Conservation (phyloP, 2,888 invertebrate genomes). For the Cephus rjabovi region DNA sequence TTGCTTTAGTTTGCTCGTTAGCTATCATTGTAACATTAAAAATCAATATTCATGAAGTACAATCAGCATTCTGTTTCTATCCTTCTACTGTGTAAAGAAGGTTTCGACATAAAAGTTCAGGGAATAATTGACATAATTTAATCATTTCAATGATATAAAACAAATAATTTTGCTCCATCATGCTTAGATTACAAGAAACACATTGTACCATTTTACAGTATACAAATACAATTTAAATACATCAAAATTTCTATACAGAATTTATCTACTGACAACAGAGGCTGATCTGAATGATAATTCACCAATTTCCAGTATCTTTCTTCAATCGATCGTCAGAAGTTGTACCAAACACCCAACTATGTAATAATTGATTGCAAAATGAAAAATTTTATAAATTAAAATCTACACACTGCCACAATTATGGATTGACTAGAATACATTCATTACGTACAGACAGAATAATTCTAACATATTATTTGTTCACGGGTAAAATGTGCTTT, state of each 20-base stretch:
- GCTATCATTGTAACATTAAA: not conserved
- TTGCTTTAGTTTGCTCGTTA: not conserved
- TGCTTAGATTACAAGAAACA: constrained; percentile 8
- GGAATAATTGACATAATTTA: constrained; percentile 11
- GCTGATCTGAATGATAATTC: not conserved
- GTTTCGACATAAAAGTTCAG: not conserved
- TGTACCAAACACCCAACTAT: not conserved
- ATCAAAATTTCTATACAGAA: not conserved
- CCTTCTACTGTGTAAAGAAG: not conserved
- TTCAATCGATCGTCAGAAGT: not conserved
- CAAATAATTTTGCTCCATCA: constrained; percentile 17
- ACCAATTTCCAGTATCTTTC: not conserved
- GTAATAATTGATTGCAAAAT: not conserved
- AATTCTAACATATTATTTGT: not conserved
- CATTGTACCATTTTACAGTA: constrained; percentile 8
- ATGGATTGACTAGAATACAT: not conserved
- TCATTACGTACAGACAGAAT: not conserved
- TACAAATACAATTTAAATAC: constrained; percentile 17
- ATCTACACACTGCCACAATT: not conserved
- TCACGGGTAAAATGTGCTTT: not conserved
- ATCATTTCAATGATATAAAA: constrained; percentile 23
- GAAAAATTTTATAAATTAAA: not conserved
- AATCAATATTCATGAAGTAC: not conserved
- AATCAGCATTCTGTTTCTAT: not conserved
- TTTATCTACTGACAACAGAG: not conserved